Base-by-base conservation (phyloP, 2,113 vertebrate species). In the Cepphus grylle region DNA sequence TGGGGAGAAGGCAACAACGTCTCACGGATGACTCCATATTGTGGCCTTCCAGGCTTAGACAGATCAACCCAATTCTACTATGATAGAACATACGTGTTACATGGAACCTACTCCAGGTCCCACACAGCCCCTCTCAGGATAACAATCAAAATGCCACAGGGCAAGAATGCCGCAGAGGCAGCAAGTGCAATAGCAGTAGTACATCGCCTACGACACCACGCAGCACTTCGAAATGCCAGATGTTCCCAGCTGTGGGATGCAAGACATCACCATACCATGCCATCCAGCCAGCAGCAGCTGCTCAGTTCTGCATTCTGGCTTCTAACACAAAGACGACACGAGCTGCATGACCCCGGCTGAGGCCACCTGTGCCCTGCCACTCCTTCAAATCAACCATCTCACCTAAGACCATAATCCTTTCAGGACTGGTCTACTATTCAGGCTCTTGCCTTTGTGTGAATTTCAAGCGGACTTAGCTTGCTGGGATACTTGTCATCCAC, bases 81-180 rank as follows among this genome's bases (percentile, higher is more conserved):
- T 0, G 1, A 52, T 1, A 20, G 11, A 52, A 9, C 49, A 22
- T 2, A 56, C 5, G 65, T 0, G 1, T 36, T 29, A 58, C 8
- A 20, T 4, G 9, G 20, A 47, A 38, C 15, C 34, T 21, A 8
- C 18, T 69, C 49, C 26, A 74, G 49, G 36, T 74, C 38, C 69
- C 17, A 8, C 12, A 2, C 15, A 72, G 32, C 15, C n/a, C 25
- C 27, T 58, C 56, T 43, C 34, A 19, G 79, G 49, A 63, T 61
- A 45, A 42, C 15, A 49, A 47, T 29, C 13, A 42, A 70, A 49
- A 27, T 8, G 32, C 4, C 49, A 30, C 11, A 63, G 6, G 40
- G 26, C 0, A 8, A 78, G 23, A 84, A 79, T 65, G 27, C 36
- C 5, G 1, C 55, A 20, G 7, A 13, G 47, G 10, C 55, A 88